These are phyloP conservation scores for Drosophila niveifrons DNA, from an alignment of 2,888 invertebrate species.

Conservation along the genomic window DNA sequence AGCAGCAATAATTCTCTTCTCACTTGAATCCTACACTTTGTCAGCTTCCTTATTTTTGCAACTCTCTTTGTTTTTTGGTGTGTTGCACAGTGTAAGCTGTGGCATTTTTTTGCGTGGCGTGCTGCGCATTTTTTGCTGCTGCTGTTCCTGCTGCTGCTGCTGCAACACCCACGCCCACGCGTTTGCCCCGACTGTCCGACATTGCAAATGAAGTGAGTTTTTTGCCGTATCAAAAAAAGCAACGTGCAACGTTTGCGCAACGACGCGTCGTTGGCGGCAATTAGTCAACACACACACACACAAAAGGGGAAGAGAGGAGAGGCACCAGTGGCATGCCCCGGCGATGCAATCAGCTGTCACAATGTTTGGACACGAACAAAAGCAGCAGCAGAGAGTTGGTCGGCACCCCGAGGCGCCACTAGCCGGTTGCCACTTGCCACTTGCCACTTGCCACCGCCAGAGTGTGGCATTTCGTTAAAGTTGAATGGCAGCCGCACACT, in stretches of 20 bases:
- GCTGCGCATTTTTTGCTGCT: slow-evolving; percentile 12
- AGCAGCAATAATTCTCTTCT: background rate
- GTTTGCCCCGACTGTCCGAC: slow-evolving; percentile 4
- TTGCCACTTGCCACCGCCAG: background rate
- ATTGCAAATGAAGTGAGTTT: slow-evolving; percentile 35
- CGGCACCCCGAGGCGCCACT: slow-evolving; percentile 4
- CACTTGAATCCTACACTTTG: background rate
- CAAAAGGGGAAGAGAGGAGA: slow-evolving; percentile 18
- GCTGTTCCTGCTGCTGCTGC: background rate
- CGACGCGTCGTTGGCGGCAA: slow-evolving; percentile 56
- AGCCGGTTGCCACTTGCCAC: slow-evolving; percentile 1
- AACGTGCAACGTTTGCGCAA: slow-evolving; percentile 32
- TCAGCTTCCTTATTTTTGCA: background rate
- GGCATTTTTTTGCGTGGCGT: slow-evolving; percentile 15
- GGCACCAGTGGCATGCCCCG: slow-evolving; percentile 11
- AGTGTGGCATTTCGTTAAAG: slow-evolving; percentile 19
- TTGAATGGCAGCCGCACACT: slow-evolving; percentile 56
- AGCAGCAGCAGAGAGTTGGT: slow-evolving; percentile 1
- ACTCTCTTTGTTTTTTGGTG: background rate
- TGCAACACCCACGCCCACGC: slow-evolving; percentile 22
- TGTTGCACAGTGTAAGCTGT: slow-evolving; percentile 32
- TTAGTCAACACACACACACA: slow-evolving; percentile 41
- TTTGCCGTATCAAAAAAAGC: slow-evolving; percentile 25
- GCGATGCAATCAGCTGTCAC: slow-evolving; percentile 73
- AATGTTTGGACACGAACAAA: slow-evolving; percentile 64